Percentiles rank a stretch among this genome's conserved stretches.
Conservation (phyloP, 2,888 invertebrate genomes). For the Syrphus vitripennis region DNA sequence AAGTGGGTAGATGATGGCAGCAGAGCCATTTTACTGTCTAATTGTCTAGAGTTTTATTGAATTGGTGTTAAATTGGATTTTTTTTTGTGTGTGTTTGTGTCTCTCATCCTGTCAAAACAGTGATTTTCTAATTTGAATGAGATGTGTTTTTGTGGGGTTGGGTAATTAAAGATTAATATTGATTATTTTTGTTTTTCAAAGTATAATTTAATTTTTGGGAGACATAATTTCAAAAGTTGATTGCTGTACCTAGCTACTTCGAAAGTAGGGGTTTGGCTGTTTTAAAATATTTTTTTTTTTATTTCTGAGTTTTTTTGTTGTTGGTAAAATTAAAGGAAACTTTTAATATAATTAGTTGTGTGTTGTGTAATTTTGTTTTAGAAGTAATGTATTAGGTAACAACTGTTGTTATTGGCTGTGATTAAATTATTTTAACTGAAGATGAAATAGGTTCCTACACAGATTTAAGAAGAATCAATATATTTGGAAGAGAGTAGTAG, state of each 20-base stretch:
- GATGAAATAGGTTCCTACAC: too few species aligned
- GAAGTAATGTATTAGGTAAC: too few species aligned
- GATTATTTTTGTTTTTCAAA: background rate
- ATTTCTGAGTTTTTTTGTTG: too few species aligned
- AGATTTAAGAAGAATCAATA: too few species aligned
- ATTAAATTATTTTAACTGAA: too few species aligned
- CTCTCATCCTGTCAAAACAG: background rate
- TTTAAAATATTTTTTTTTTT: too few species aligned
- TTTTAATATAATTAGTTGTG: too few species aligned
- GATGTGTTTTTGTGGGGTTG: background rate
- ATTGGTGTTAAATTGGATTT: background rate
- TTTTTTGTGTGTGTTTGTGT: background rate
- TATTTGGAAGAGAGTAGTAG: too few species aligned
- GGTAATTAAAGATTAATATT: constrained; percentile 54
- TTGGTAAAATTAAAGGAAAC: too few species aligned
- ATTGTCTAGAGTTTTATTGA: background rate
- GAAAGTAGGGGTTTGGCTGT: too few species aligned
- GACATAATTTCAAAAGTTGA: background rate
- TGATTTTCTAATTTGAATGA: background rate
- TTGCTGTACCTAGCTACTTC: background rate
- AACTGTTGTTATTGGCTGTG: too few species aligned
- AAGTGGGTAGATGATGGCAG: background rate
- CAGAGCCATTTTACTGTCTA: background rate
- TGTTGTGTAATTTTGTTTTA: too few species aligned
- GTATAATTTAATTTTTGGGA: background rate